Conservation (phyloP, 2,113 vertebrate genomes). For the Sphyrna mokarran region DNA sequence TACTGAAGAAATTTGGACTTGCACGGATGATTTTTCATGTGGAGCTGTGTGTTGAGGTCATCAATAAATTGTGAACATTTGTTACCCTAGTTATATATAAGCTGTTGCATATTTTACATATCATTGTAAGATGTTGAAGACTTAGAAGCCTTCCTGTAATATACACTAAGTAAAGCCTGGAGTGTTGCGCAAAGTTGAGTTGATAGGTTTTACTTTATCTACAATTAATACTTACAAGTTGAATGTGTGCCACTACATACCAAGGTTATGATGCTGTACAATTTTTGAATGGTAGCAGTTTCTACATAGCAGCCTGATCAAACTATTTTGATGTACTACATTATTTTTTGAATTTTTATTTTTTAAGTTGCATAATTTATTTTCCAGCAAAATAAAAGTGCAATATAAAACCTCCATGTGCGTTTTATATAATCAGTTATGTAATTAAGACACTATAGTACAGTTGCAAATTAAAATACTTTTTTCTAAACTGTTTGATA, state of each 20-base stretch:
- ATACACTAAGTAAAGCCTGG: constrained; percentile 59
- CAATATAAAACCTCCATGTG: constrained; percentile 59
- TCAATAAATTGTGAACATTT: constrained; percentile 34
- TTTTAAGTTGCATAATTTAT: constrained; percentile 88
- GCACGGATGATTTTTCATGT: constrained; percentile 27
- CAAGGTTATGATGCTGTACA: constrained; percentile 59
- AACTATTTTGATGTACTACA: constrained; percentile 76
- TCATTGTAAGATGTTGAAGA: constrained; percentile 41
- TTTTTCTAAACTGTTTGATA: not conserved
- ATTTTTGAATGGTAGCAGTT: constrained; percentile 65
- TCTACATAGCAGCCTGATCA: constrained; percentile 66
- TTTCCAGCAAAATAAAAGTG: constrained; percentile 88
- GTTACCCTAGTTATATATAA: constrained; percentile 35
- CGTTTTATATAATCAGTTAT: constrained; percentile 29
- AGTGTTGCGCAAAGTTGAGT: constrained; percentile 60
- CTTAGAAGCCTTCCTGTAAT: constrained; percentile 58
- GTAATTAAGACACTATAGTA: not conserved
- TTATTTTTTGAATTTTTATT: constrained; percentile 70
- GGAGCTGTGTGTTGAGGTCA: constrained; percentile 17
- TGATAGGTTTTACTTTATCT: constrained; percentile 60
- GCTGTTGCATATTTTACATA: constrained; percentile 37
- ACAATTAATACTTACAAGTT: constrained; percentile 58
- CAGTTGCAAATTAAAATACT: not conserved
- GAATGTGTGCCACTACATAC: constrained; percentile 70
- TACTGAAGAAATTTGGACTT: constrained; percentile 17